Conservation (phyloP, 1,140 invertebrate species). For the Drosophila biarmipes region DNA sequence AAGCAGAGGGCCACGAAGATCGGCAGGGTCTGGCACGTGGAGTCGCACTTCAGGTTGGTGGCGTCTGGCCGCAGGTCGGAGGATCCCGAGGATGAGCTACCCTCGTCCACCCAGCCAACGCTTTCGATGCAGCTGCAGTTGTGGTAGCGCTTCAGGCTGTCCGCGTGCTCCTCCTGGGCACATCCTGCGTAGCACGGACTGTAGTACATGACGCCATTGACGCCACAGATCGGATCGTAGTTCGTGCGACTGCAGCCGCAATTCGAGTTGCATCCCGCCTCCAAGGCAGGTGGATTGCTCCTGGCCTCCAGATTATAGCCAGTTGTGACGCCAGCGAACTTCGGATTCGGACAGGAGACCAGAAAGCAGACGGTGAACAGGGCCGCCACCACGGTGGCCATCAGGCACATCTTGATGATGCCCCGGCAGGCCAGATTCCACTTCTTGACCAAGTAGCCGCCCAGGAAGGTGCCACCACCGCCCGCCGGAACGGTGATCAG, state of each 20-base stretch:
- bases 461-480: slow-evolving; percentile 91
- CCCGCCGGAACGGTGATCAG: slow-evolving; percentile 90
- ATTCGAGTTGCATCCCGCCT: slow-evolving; percentile 87
- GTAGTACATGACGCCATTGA: slow-evolving; percentile 92
- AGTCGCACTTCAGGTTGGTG: slow-evolving; percentile 86
- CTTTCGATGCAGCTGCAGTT: slow-evolving; percentile 86
- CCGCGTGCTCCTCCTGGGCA: slow-evolving; percentile 81
- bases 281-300: slow-evolving; percentile 50
- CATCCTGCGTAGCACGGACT: slow-evolving; percentile 94
- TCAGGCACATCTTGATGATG: slow-evolving; percentile 91
- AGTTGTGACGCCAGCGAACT: slow-evolving; percentile 90
- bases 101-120: slow-evolving; percentile 20
- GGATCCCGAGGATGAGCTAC: background rate
- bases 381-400: slow-evolving; percentile 87
- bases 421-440: slow-evolving; percentile 89
- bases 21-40: slow-evolving; percentile 88
- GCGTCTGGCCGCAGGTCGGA: slow-evolving; percentile 21
- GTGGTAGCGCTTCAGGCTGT: slow-evolving; percentile 83
- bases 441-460: slow-evolving; percentile 91
- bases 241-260: slow-evolving; percentile 87
- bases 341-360: slow-evolving; percentile 90
- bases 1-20: slow-evolving; percentile 89
- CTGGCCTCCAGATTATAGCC: slow-evolving; percentile 83
- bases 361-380: slow-evolving; percentile 88
- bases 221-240: slow-evolving; percentile 89